Evolutionary conservation across 1,140 invertebrate species (phyloP).

Genomic region (Lamellibrachia luymesi): DNA sequence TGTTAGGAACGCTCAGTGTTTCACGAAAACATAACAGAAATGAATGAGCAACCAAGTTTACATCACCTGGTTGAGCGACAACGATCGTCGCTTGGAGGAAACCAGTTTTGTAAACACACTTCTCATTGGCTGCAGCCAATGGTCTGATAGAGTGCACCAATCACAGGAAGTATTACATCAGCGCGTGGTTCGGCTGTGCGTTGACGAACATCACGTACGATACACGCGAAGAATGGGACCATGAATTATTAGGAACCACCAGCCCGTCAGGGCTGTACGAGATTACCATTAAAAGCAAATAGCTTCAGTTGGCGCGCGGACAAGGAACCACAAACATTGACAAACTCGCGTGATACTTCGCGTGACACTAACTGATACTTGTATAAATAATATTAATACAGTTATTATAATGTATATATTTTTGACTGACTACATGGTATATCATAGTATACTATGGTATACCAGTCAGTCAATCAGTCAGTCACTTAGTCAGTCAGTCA

Average conservation of each 20-base stretch:
- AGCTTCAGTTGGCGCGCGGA: not conserved
- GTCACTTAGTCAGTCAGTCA: no score
- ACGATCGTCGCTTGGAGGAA: not conserved
- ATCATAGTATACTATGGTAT: no score
- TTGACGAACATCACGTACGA: not conserved
- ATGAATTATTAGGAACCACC: not conserved
- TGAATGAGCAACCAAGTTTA: not conserved
- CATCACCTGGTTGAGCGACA: not conserved
- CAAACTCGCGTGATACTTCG: not conserved
- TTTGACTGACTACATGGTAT: no score
- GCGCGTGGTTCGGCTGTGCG: not conserved
- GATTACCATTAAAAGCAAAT: not conserved
- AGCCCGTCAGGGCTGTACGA: not conserved
- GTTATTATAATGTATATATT: no score
- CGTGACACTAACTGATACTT: not conserved
- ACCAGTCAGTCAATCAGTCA: no score
- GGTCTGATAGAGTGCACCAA: not conserved
- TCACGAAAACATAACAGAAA: not conserved
- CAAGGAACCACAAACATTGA: not conserved
- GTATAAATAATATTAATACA: no score
- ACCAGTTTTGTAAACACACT: not conserved
- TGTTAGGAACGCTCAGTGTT: not conserved
- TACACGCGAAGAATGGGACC: not conserved
- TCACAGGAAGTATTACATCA: not conserved
- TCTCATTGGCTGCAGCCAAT: not conserved